These are phyloP conservation scores for Heteromormyrus szaboi DNA, from an alignment of 2,797 vertebrate species.

Conservation along the genomic window DNA sequence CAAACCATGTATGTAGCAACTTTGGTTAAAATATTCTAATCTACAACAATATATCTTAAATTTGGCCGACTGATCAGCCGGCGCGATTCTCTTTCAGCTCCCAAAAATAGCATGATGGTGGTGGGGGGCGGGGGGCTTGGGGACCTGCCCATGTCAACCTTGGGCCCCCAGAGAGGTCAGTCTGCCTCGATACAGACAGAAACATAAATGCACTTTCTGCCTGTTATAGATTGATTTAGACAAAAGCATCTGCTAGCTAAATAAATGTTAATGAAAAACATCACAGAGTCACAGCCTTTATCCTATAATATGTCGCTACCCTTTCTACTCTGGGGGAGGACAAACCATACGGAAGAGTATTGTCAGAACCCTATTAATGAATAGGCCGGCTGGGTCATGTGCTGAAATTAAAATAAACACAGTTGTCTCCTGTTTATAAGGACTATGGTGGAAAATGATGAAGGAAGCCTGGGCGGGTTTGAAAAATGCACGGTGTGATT, in stretches of 20 bases:
- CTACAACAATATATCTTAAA: not conserved
- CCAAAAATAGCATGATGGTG: too few relatives aligned
- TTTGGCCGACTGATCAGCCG: not conserved
- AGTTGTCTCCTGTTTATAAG: conserved; percentile 1
- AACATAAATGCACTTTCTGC: not conserved
- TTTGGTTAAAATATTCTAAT: not conserved
- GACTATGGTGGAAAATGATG: not conserved
- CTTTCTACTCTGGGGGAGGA: not conserved
- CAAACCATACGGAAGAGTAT: not conserved
- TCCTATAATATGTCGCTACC: not conserved
- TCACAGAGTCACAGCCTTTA: not conserved
- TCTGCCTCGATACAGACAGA: not conserved
- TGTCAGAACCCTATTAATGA: not conserved
- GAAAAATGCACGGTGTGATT: not conserved
- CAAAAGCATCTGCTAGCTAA: not conserved
- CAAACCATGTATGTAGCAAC: not conserved
- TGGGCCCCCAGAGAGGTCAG: not conserved
- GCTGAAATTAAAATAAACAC: conserved; percentile 3
- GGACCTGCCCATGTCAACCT: not conserved
- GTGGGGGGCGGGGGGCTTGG: too few relatives aligned
- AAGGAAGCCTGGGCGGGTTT: not conserved
- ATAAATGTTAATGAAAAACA: not conserved
- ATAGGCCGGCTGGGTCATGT: not conserved
- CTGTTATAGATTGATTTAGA: not conserved
- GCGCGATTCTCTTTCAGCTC: too few relatives aligned